phyloP scores from a whole-genome alignment of 2,113 vertebrate genomes.

The Entosphenus tridentatus region DNA sequence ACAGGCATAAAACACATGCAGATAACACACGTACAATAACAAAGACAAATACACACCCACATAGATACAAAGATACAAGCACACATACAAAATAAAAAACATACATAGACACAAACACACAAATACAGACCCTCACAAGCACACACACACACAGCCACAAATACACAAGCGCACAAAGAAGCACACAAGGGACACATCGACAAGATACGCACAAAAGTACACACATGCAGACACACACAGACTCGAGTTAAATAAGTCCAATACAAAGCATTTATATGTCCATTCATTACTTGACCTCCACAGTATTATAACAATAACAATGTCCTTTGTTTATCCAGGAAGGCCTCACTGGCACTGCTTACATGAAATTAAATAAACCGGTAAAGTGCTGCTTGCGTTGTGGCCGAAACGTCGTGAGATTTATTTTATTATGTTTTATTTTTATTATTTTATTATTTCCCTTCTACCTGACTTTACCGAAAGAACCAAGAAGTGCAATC shows the following conservation, averaged over 20 bases:
- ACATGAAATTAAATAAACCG: too few species aligned
- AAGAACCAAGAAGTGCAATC: too few species aligned
- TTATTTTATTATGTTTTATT: too few species aligned
- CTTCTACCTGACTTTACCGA: too few species aligned
- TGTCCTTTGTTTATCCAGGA: too few species aligned
- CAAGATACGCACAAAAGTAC: background rate
- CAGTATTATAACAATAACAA: too few species aligned
- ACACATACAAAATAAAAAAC: background rate
- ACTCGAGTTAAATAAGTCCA: background rate
- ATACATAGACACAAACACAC: constrained; percentile 3
- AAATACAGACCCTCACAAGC: constrained; percentile 2
- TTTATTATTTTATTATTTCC: too few species aligned
- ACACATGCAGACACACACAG: background rate
- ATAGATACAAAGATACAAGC: background rate
- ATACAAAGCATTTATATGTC: too few species aligned
- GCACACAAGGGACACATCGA: constrained; percentile 3
- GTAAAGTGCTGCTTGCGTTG: too few species aligned
- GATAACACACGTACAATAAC: background rate
- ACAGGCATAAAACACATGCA: background rate
- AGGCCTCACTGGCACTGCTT: too few species aligned
- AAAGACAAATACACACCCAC: background rate
- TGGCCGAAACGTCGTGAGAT: too few species aligned
- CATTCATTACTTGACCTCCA: too few species aligned
- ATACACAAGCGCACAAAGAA: background rate
- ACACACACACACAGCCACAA: constrained; percentile 6